Conservation (phyloP, 2,113 vertebrate species). For the Sphaerodactylus townsendi region DNA sequence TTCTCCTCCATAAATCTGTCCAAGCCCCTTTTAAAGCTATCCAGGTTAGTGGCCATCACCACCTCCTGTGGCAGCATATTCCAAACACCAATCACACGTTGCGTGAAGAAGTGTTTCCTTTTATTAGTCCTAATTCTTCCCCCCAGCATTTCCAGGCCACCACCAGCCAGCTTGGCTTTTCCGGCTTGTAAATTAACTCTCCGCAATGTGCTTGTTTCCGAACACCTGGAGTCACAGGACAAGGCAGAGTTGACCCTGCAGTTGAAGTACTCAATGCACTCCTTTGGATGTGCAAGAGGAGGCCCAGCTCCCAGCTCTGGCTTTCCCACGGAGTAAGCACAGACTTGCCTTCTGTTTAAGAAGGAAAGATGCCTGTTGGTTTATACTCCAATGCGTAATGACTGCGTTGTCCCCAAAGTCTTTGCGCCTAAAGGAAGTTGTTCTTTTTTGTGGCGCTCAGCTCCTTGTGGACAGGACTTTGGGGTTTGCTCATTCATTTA, state of each 20-base stretch:
- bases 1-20: too few species aligned
- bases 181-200: background rate
- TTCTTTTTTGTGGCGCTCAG: background rate
- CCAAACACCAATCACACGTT: too few species aligned
- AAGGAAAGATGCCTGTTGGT: background rate
- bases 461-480: too few species aligned
- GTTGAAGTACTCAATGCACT: background rate
- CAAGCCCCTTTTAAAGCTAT: too few species aligned
- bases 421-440: too few species aligned
- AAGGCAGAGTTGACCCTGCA: background rate
- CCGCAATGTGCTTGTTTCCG: constrained; percentile 7
- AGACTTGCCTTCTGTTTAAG: background rate
- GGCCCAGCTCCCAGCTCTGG: background rate
- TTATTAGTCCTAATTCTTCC: too few species aligned
- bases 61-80: too few species aligned
- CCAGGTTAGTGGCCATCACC: too few species aligned
- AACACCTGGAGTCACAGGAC: background rate
- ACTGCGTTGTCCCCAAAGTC: background rate
- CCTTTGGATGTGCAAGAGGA: background rate
- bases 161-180: constrained; percentile 37
- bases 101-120: too few species aligned
- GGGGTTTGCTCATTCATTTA: background rate
- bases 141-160: too few species aligned
- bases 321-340: background rate
- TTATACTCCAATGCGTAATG: background rate